Conservation (phyloP, 30 jellyfish, hydroid and myxozoan genomes). For the Chrysaora quinquecirrha region DNA sequence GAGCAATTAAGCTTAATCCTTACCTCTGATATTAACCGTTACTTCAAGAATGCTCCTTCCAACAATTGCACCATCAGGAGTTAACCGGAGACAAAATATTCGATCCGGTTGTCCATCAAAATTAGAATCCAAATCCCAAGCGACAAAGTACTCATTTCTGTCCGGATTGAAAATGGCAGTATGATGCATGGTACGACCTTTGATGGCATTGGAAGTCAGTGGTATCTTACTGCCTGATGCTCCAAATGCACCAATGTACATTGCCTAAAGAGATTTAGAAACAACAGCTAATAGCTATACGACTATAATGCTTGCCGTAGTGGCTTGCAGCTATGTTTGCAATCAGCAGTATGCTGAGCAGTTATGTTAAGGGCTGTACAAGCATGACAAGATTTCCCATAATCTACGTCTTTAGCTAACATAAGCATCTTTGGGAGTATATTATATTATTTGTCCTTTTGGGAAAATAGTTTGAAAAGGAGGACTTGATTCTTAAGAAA, state of each 20-base stretch:
- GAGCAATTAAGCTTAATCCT: no score
- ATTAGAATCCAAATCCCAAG: conserved; percentile 68
- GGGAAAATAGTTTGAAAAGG: no score
- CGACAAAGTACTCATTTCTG: conserved; percentile 60
- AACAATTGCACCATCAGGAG: conserved; percentile 40
- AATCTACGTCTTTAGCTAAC: no score
- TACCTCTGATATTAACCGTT: conserved; percentile 13
- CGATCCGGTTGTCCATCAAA: conserved; percentile 68
- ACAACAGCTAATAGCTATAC: no score
- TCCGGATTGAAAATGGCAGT: conserved; percentile 57
- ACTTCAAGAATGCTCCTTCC: conserved; percentile 40
- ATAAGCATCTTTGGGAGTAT: no score
- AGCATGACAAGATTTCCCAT: no score
- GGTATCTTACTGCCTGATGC: conserved; percentile 37
- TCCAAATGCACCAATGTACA: conserved; percentile 74
- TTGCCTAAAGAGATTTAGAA: conserved; percentile 47
- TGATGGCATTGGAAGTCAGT: conserved; percentile 27
- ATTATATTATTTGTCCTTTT: no score
- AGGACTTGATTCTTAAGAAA: no score
- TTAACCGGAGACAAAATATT: conserved; percentile 23
- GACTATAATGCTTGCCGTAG: no score
- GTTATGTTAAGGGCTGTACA: no score
- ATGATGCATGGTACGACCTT: conserved; percentile 54
- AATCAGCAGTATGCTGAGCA: no score
- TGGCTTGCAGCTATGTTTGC: no score